A percentile compares a stretch with the other conserved stretches of the same genome.
Conservation (phyloP, 2,797 vertebrate species). For the Arremon aurantiirostris region DNA sequence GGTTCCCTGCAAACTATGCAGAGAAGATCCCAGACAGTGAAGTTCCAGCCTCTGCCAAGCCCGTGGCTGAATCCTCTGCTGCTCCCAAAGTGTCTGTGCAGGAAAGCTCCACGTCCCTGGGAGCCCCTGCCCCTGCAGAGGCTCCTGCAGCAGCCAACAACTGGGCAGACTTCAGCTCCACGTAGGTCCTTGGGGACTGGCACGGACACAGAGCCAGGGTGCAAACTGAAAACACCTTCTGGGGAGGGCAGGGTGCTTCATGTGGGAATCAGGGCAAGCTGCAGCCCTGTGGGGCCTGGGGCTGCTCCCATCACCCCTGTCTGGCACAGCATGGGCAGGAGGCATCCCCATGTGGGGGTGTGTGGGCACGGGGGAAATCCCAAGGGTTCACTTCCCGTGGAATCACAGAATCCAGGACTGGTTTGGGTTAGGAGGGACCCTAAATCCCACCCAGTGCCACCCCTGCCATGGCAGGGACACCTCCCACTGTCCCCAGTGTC, state of each 20-base stretch:
- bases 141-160: conserved; percentile 80
- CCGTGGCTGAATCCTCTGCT: conserved; percentile 60
- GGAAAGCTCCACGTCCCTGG: conserved; percentile 66
- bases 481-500: not conserved
- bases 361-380: not conserved
- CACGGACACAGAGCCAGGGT: not conserved
- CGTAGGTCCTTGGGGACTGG: conserved; percentile 75
- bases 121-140: conserved; percentile 71
- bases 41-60: conserved; percentile 81
- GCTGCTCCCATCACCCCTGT: not conserved
- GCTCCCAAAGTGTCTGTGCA: conserved; percentile 75
- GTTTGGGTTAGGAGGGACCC: not conserved
- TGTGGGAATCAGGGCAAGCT: fast-evolving
- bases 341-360: not conserved
- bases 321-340: not conserved
- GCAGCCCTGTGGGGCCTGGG: not conserved
- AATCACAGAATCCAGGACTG: not conserved
- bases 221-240: not conserved
- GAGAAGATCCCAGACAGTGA: conserved; percentile 92
- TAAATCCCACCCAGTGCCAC: fast-evolving
- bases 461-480: not conserved
- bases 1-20: conserved; percentile 98
- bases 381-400: not conserved
- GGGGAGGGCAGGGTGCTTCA: not conserved
- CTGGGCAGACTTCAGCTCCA: conserved; percentile 98